phyloP scores from a whole-genome alignment of 2,113 vertebrate genomes.

The Cynocephalus volans region DNA sequence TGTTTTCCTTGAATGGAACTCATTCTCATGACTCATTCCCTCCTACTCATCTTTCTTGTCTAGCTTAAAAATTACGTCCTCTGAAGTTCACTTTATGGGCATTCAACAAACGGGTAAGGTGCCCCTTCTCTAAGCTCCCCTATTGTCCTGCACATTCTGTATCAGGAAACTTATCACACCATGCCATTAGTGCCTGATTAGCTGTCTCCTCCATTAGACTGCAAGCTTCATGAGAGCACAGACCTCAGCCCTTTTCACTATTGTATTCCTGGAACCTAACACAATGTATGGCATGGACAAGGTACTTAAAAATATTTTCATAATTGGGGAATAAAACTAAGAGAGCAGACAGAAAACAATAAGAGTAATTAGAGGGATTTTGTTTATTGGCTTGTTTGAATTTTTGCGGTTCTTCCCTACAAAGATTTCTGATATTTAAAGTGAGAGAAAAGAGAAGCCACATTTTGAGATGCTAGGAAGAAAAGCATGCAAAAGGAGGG shows the following conservation, averaged over 20 bases:
- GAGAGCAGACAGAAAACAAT: background rate
- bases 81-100: background rate
- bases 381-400: background rate
- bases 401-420: background rate
- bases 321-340: background rate
- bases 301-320: background rate
- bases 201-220: background rate
- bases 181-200: background rate
- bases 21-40: background rate
- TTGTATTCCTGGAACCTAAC: background rate
- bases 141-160: background rate
- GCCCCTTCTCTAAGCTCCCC: background rate
- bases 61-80: slow-evolving; percentile 20
- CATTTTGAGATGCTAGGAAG: background rate
- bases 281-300: background rate
- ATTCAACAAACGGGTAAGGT: background rate
- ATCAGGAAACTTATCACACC: background rate
- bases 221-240: background rate
- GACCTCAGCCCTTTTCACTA: background rate
- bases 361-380: background rate
- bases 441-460: background rate
- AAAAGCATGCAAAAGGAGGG: background rate
- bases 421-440: background rate
- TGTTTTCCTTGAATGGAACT: background rate
- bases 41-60: background rate